These are phyloP conservation scores for Pherbina coryleti DNA, from an alignment of 2,888 invertebrate species.

Conservation along the genomic window DNA sequence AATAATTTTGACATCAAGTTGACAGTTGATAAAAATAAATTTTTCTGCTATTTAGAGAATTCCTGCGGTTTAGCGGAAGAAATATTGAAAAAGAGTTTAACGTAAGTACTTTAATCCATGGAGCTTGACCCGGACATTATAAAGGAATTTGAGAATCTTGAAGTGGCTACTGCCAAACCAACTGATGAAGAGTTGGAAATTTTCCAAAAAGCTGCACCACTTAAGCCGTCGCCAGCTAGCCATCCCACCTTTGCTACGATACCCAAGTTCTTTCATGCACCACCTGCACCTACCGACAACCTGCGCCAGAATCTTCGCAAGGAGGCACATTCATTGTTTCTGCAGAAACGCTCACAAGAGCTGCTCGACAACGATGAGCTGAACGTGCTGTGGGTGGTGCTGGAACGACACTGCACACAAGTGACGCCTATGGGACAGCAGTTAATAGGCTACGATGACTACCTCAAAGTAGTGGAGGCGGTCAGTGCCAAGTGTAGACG, in stretches of 20 bases:
- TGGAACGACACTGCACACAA: constrained; percentile 83
- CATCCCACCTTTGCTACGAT: constrained; percentile 72
- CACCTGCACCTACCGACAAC: constrained; percentile 83
- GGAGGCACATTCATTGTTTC: constrained; percentile 88
- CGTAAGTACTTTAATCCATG: constrained; percentile 46
- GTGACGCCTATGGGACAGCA: constrained; percentile 83
- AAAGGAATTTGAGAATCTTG: constrained; percentile 56
- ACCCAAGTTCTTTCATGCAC: constrained; percentile 82
- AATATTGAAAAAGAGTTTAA: background rate
- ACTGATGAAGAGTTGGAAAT: constrained; percentile 51
- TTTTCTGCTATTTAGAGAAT: background rate
- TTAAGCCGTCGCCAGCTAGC: constrained; percentile 35
- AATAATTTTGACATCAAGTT: constrained; percentile 3
- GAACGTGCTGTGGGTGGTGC: constrained; percentile 84
- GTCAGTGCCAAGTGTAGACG: constrained; percentile 81
- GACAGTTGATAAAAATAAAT: constrained; percentile 29
- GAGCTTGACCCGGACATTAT: constrained; percentile 62
- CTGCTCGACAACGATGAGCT: constrained; percentile 89
- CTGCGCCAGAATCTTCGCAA: constrained; percentile 86
- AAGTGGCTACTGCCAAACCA: constrained; percentile 49
- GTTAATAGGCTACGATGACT: constrained; percentile 87
- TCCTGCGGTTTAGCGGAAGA: background rate
- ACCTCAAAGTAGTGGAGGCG: constrained; percentile 81
- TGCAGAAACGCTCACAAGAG: constrained; percentile 87
- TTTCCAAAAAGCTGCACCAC: constrained; percentile 48